Base-by-base conservation (phyloP, 2,797 vertebrate species). In the Myripristis murdjan region DNA sequence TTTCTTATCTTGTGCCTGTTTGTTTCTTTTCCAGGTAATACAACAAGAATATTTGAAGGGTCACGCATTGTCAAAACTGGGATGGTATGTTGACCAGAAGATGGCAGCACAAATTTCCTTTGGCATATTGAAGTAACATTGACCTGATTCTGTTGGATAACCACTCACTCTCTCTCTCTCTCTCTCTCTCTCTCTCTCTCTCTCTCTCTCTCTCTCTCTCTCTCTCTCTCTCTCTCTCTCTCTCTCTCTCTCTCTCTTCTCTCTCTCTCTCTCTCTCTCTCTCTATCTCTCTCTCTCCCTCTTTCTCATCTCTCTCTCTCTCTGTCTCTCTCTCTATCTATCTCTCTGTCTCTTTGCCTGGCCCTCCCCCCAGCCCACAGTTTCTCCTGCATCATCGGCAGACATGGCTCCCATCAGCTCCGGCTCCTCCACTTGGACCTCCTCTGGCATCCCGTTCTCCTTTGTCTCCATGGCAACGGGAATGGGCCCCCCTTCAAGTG, bases 401-500 rank as follows among this genome's bases (percentile, higher is more conserved):
- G 98, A 99, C 91, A 99, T 99, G 98, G 97, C 98, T 60, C 98
- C 98, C 73, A 99, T 99, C 94, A 98, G 97, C 83, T 99, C 98
- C 0, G 97, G 98, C 44, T 98, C 98, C 20, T 99, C 98, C 33
- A 99, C 98, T 28, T 99, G 98, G 97, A 98, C 97, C 1, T 97
- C 97, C 70, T 98, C 98, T 0, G 97, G 97, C 65, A 96, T 99
- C 66, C 97, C 97, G 31, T 99, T 99, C 93, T 98, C 97, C 23
- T 98, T 99, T 0, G 97, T 99, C 56, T 99, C 98, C 49, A 98
- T 99, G 96, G 97, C 97, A 6, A 99, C 98, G 0, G 98, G 98
- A 55, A 98, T 98, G 64, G 96, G 97, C 3, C 97, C 98, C 0
- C 98, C 97, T 10, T 98, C 97, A 79, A 98, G 97, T 0, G 98